Base-by-base conservation (phyloP, 2,113 vertebrate genomes). In the Malurus elegans region DNA sequence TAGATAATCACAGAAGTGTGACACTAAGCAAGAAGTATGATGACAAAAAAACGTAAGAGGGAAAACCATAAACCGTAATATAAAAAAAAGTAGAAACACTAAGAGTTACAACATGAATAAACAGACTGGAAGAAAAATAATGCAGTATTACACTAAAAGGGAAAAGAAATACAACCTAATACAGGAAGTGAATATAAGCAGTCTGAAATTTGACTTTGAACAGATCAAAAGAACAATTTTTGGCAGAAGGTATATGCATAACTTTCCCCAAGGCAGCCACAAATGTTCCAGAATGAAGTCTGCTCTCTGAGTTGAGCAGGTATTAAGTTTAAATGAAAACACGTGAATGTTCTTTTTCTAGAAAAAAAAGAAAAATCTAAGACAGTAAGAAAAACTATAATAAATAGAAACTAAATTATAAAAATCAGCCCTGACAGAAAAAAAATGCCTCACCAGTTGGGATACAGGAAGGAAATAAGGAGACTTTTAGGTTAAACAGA, bases 391-490 rank as follows among this genome's bases (percentile, higher is more conserved):
- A 60, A 83, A 78, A 12, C 9, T 13, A n/a, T 47, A 54, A 64
- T 31, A 40, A n/a, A 56, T 1, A 42, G 19, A 9, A 81, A 65
- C 6, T 20, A 85, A 74, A 44, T 48, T 24, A 14, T 12, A 85
- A 18, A 4, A 88, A 44, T 25, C 29, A 66, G 85, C 28, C 8
- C 4, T 45, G 8, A 56, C 10, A 80, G 2, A 51, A 31, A 73
- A 3, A 58, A 34, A 60, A 50, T 15, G 0, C 0, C 3, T 2
- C 31, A 48, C 5, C 12, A 44, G 14, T 5, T 85, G 13, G 6
- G 9, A 74, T n/a, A 88, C 1, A 90, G 15, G 9, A 94, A 70
- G n/a, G 15, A 82, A 79, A 58, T 8, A 45, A 34, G 7, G 2
- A 60, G 45, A 54, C 11, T 36, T 61, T 58, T 36, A 62, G 13